Conservation (phyloP, 2,888 invertebrate genomes). For the Elysia crispata region DNA sequence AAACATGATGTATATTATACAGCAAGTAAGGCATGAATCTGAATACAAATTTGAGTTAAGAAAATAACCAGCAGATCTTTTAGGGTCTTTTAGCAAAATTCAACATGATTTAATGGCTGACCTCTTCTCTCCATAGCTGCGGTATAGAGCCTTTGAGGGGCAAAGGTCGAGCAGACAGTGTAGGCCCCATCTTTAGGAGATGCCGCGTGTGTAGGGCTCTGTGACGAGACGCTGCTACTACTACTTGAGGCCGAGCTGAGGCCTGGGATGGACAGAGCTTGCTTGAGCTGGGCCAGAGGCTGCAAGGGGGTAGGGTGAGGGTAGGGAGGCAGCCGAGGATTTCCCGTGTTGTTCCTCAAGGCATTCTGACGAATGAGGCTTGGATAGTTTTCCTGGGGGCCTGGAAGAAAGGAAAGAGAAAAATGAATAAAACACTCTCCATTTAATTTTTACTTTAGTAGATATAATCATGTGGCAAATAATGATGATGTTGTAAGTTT, state of each 20-base stretch:
- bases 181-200: constrained; percentile 82
- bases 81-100: too few relatives aligned
- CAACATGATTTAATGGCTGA: constrained; percentile 43
- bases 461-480: too few relatives aligned
- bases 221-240: constrained; percentile 53
- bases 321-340: constrained; percentile 94
- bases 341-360: constrained; percentile 79
- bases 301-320: constrained; percentile 88
- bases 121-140: constrained; percentile 66
- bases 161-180: constrained; percentile 88
- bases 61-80: too few relatives aligned
- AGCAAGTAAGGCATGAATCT: too few relatives aligned
- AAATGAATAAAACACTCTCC: neutral
- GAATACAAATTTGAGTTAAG: too few relatives aligned
- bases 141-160: constrained; percentile 78
- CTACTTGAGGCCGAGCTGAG: constrained; percentile 53
- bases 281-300: constrained; percentile 91
- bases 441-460: too few relatives aligned
- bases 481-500: too few relatives aligned
- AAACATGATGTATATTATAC: too few relatives aligned
- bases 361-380: constrained; percentile 72
- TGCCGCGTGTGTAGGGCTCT: constrained; percentile 77
- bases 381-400: constrained; percentile 68
- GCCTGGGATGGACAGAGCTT: constrained; percentile 71
- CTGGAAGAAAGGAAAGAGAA: constrained; percentile 45